These are phyloP conservation scores for Mycetomoellerius zeteki DNA, from an alignment of 1,140 invertebrate species.

Conservation along the genomic window DNA sequence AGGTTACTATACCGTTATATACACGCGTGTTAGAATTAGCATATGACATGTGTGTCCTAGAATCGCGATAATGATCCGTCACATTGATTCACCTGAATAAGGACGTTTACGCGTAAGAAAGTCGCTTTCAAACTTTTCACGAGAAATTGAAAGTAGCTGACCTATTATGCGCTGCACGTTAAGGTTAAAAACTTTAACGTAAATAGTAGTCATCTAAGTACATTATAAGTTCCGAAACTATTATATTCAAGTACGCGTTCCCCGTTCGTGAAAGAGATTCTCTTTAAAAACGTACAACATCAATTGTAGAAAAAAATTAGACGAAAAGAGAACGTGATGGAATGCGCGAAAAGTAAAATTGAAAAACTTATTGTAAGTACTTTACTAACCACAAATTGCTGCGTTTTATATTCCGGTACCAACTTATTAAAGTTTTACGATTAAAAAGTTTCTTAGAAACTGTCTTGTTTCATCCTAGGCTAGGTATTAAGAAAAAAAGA, in stretches of 20 bases:
- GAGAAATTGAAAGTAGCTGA: background rate
- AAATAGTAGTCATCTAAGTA: background rate
- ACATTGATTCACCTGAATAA: slow-evolving; percentile 38
- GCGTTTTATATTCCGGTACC: slow-evolving; percentile 32
- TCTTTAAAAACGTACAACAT: background rate
- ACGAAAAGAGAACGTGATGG: background rate
- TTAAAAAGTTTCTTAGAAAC: slow-evolving; percentile 36
- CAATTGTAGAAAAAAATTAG: slow-evolving; percentile 15
- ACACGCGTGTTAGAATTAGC: slow-evolving; percentile 33
- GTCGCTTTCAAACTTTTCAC: background rate
- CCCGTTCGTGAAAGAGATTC: background rate
- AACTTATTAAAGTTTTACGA: slow-evolving; percentile 59
- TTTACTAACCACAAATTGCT: slow-evolving; percentile 34
- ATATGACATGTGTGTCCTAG: slow-evolving; percentile 53
- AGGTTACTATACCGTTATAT: slow-evolving; percentile 9
- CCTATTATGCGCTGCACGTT: background rate
- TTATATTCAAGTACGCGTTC: slow-evolving; percentile 12
- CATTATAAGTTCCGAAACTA: slow-evolving; percentile 3
- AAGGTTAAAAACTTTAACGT: slow-evolving; percentile 6
- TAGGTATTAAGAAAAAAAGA: slow-evolving; percentile 4
- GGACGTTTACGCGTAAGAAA: background rate
- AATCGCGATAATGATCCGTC: slow-evolving; percentile 51
- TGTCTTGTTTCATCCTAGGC: background rate
- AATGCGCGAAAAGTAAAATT: slow-evolving; percentile 34
- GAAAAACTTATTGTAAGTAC: slow-evolving; percentile 44